Conservation (phyloP, 2,113 vertebrate species). For the Podarcis raffonei region DNA sequence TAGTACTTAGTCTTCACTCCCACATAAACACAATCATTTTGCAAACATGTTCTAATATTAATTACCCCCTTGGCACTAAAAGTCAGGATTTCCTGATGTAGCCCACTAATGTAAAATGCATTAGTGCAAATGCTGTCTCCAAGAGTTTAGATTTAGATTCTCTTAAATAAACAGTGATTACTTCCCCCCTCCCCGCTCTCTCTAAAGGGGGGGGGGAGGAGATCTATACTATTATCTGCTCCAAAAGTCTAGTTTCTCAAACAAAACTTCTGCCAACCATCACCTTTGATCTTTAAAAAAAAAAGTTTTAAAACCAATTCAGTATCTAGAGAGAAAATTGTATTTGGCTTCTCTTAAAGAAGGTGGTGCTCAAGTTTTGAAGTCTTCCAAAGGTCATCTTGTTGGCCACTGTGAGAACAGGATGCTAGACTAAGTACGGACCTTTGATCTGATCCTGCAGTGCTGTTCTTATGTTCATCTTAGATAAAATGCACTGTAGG, state of each 20-base stretch:
- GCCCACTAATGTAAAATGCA: constrained; percentile 82
- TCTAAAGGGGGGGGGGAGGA: not conserved
- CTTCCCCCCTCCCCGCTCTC: constrained; percentile 21
- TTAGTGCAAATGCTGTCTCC: constrained; percentile 79
- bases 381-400: too few relatives aligned
- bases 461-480: too few relatives aligned
- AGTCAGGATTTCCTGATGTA: constrained; percentile 82
- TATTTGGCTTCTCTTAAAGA: constrained; percentile 41
- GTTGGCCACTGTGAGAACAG: too few relatives aligned
- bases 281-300: constrained; percentile 71
- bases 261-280: constrained; percentile 15
- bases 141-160: constrained; percentile 75
- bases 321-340: constrained; percentile 51
- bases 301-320: constrained; percentile 57
- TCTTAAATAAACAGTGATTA: constrained; percentile 77
- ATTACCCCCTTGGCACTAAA: constrained; percentile 81
- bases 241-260: constrained; percentile 62
- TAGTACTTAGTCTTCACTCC: constrained; percentile 75
- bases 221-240: constrained; percentile 55
- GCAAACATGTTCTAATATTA: constrained; percentile 84
- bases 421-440: too few relatives aligned
- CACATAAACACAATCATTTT: constrained; percentile 83
- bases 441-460: too few relatives aligned
- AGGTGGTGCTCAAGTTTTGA: constrained; percentile 12
- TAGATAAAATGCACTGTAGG: not conserved